These are phyloP conservation scores for Taurulus bubalis DNA, from an alignment of 2,113 vertebrate genomes.

Conservation along the genomic window DNA sequence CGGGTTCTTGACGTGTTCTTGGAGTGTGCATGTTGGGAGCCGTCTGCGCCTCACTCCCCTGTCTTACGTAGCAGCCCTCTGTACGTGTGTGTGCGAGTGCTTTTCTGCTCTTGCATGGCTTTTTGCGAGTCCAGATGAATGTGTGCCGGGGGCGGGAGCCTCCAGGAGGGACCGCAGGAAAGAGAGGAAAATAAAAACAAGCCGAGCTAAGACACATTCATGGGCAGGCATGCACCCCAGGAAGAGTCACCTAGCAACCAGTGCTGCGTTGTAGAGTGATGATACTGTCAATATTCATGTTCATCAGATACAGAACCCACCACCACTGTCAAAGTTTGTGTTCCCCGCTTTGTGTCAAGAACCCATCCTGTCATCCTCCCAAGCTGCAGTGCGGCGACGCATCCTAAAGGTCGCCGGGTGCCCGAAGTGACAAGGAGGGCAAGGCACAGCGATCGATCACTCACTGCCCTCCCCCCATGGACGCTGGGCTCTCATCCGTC, in stretches of 20 bases:
- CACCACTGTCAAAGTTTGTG: constrained; percentile 35
- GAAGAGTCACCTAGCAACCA: not conserved
- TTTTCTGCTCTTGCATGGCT: constrained; percentile 66
- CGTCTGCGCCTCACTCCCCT: not conserved
- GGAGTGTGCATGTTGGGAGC: constrained; percentile 28
- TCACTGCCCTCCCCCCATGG: constrained; percentile 49
- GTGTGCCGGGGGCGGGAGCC: constrained; percentile 6
- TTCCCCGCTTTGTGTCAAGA: constrained; percentile 56
- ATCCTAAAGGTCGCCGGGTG: constrained; percentile 78
- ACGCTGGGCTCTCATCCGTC: constrained; percentile 74
- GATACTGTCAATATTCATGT: constrained; percentile 35
- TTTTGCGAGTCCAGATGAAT: constrained; percentile 25
- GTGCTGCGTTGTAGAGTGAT: not conserved
- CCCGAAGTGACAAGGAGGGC: constrained; percentile 76
- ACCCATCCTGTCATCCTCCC: constrained; percentile 59
- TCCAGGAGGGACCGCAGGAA: not conserved
- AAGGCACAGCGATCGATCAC: constrained; percentile 77
- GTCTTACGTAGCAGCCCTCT: not conserved
- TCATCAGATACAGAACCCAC: constrained; percentile 34
- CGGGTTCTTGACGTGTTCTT: not conserved
- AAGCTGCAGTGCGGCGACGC: constrained; percentile 58
- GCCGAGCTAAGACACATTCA: not conserved
- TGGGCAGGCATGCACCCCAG: not conserved
- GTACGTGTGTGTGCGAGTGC: not conserved
- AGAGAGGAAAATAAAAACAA: too few relatives aligned